phyloP scores from a whole-genome alignment of 53 echinoderm and acorn worm species.

The Apostichopus leukothele region DNA sequence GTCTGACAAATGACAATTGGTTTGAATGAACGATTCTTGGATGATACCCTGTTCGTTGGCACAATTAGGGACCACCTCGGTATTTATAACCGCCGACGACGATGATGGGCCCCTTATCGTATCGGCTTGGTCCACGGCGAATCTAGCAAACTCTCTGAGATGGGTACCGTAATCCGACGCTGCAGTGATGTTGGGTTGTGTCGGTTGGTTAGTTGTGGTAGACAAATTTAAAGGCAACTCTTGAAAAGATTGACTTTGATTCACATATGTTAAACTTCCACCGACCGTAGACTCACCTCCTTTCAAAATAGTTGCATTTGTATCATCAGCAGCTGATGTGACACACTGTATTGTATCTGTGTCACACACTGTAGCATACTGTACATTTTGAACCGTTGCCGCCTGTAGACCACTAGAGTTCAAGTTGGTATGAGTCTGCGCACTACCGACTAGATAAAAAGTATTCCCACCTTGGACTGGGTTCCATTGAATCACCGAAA shows the following conservation, averaged over 20 bases:
- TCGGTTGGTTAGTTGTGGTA: background rate
- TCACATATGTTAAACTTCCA: background rate
- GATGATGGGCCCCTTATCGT: background rate
- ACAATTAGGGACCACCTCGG: background rate
- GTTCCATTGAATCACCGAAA: slow-evolving; percentile 38
- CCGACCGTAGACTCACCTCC: background rate
- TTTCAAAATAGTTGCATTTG: background rate
- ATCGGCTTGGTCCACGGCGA: slow-evolving; percentile 1
- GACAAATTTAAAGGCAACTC: slow-evolving; percentile 2
- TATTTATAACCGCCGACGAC: background rate
- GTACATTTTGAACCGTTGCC: background rate
- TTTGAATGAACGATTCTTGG: background rate
- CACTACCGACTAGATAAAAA: slow-evolving; percentile 13
- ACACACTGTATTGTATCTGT: background rate
- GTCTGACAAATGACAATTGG: background rate
- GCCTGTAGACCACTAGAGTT: background rate
- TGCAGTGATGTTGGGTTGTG: background rate
- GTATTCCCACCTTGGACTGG: slow-evolving; percentile 16
- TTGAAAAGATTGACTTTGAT: background rate
- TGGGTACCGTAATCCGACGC: background rate
- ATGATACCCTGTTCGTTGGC: background rate
- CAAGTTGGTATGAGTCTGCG: background rate
- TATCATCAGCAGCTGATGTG: background rate
- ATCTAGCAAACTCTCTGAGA: background rate
- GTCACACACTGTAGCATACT: slow-evolving; percentile 1